A percentile compares a stretch with the other conserved stretches of the same genome.
Conservation (phyloP, 2,113 vertebrate genomes). For the Lutjanus erythropterus region DNA sequence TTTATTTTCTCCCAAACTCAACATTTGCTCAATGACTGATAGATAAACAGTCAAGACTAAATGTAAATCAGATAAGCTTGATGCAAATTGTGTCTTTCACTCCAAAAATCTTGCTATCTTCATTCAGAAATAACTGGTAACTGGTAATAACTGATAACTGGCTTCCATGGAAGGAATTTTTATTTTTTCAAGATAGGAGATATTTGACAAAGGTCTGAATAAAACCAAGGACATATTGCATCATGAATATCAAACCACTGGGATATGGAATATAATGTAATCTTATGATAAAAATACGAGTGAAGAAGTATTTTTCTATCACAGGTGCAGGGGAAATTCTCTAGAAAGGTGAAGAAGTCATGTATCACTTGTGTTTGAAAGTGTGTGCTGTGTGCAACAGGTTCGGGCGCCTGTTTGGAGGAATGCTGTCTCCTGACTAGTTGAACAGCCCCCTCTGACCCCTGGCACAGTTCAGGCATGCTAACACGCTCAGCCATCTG, state of each 20-base stretch:
- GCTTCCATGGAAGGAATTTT: background rate
- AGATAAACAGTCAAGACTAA: background rate
- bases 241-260: background rate
- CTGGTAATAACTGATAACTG: background rate
- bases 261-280: background rate
- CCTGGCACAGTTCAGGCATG: slow-evolving; percentile 43
- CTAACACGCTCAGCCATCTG: slow-evolving; percentile 74
- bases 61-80: background rate
- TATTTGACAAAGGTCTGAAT: background rate
- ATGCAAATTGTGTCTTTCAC: background rate
- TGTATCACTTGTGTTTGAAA: background rate
- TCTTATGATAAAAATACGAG: background rate
- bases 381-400: slow-evolving; percentile 23
- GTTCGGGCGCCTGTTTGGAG: slow-evolving; percentile 51
- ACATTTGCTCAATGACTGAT: background rate
- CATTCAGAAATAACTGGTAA: background rate
- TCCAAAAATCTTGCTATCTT: background rate
- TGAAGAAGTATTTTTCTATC: background rate
- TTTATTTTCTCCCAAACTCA: too few species aligned
- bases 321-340: background rate
- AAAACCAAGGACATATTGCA: background rate
- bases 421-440: slow-evolving; percentile 41
- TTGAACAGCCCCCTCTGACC: slow-evolving; percentile 61
- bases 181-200: background rate
- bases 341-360: slow-evolving; percentile 5